phyloP scores from a whole-genome alignment of 2,113 vertebrate genomes.

The Sciurus niger region DNA sequence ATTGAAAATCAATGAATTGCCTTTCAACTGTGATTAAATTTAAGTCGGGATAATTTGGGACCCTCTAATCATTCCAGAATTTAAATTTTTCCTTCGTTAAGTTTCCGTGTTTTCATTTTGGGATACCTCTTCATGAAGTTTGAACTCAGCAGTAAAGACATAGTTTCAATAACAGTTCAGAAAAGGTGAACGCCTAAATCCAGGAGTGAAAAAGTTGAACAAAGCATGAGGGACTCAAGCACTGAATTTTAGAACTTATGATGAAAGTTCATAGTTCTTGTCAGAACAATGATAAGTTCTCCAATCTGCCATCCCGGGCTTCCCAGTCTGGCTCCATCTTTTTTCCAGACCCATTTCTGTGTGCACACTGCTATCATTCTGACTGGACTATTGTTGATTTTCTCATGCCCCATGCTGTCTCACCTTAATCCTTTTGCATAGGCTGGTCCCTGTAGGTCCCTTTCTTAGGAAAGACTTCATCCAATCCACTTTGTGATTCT shows the following conservation, averaged over 20 bases:
- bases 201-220: neutral
- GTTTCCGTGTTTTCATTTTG: neutral
- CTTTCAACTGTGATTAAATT: neutral
- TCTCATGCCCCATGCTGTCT: neutral
- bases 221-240: neutral
- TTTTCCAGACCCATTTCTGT: neutral
- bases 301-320: neutral
- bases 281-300: neutral
- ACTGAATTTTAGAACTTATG: neutral
- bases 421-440: neutral
- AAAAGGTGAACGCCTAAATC: neutral
- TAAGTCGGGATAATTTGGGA: neutral
- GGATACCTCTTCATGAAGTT: neutral
- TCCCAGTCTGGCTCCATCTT: neutral
- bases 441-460: neutral
- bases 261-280: neutral
- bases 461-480: neutral
- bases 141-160: neutral
- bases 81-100: constrained; percentile 16
- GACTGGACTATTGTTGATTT: neutral
- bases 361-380: neutral
- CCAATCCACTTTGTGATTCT: neutral
- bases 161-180: neutral
- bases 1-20: constrained; percentile 51
- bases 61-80: neutral